phyloP scores from a whole-genome alignment of 2,797 vertebrate genomes.

The Leptatherina wallacei region DNA sequence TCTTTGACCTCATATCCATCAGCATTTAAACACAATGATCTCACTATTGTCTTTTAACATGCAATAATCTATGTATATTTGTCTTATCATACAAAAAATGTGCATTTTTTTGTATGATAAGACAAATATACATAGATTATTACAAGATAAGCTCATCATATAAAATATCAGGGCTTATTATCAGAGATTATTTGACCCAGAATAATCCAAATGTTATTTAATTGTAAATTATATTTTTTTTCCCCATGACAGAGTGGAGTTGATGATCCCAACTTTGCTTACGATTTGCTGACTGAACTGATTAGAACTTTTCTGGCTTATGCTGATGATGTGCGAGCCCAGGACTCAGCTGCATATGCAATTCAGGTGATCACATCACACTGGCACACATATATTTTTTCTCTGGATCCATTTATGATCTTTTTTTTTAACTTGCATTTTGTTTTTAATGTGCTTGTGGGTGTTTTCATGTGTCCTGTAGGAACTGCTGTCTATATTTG shows the following conservation, averaged over 20 bases:
- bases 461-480: conserved; percentile 58
- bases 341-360: conserved; percentile 96
- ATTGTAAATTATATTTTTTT: not conserved
- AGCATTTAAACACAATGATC: not conserved
- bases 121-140: not conserved
- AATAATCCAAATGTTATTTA: not conserved
- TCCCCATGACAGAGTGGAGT: conserved; percentile 87
- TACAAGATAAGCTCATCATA: not conserved
- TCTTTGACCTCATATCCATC: not conserved
- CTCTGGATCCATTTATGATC: not conserved
- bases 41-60: no score
- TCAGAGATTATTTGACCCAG: not conserved
- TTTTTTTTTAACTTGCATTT: no score
- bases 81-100: no score
- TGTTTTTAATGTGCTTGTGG: not conserved
- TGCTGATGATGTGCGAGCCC: conserved; percentile 95
- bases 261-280: conserved; percentile 92
- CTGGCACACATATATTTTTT: not conserved
- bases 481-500: conserved; percentile 94
- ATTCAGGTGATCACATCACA: conserved; percentile 87
- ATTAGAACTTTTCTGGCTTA: conserved; percentile 96
- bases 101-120: no score
- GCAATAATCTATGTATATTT: no score
- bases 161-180: not conserved
- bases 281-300: conserved; percentile 92